Evolutionary conservation across 2,113 vertebrate species (phyloP), one percentile per base, ranked within the genome.

Genomic region (Podarcis cretensis): DNA sequence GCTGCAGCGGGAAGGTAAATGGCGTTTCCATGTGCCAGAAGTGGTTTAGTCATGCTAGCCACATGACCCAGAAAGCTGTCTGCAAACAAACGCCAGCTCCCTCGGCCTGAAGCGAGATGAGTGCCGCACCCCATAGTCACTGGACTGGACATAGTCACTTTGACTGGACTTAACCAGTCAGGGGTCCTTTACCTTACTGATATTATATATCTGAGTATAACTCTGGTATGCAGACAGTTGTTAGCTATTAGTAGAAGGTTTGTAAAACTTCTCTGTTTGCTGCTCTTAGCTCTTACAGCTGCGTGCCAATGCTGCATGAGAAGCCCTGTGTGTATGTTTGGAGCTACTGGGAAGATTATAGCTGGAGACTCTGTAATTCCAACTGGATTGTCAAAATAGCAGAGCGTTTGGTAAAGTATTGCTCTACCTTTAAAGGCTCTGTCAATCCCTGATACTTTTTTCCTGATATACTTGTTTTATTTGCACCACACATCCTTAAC

Each of bases 341-440:
- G 98, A 98, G 96, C 95, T 96, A 96, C 93, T 99, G 98, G 96
- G 98, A 99, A 92, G 98, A 99, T 93, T 98, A 99, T 89, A 95
- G 96, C 8, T 99, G 98, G 97, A 97, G 98, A 69, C 96, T 99
- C 63, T 96, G 95, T 92, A 97, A 97, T 94, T 97, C 96, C 85
- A 99, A 99, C 96, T 96, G 98, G 95, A 96, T 99, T 88, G 94
- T 87, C 93, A 99, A 98, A 95, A 98, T 98, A 95, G 98, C 98
- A 0, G 98, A 99, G 92, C 96, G 98, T 79, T 97, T 99, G 98
- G 98, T 98, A 95, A 95, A 63, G 0, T 92, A 78, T 43, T 54
- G 63, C 6, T 48, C 73, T 37, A 7, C 69, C 2, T 10, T 35
- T 9, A 1, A 78, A 54, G 18, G 84, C 71, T 90, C 73, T 77